Evolutionary conservation across 2,797 vertebrate genomes (phyloP), one percentile per base, ranked within the genome.

Genomic region (Cryptoprocta ferox): DNA sequence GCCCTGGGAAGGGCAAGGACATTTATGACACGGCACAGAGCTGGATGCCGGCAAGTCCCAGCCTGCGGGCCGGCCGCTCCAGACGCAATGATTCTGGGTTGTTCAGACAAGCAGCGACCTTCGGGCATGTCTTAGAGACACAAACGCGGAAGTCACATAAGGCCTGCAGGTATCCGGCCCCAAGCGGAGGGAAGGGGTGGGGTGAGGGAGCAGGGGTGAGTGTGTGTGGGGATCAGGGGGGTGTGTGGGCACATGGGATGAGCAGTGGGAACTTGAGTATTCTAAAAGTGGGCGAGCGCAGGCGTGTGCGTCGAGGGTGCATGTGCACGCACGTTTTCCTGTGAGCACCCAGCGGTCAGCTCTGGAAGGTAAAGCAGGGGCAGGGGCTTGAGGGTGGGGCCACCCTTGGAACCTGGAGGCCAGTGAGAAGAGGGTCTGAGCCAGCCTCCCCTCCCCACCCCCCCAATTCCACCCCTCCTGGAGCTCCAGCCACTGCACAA

Each of bases 321-420:
- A 24, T 24, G 8, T 9, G 56, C 21, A 21, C 8, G 19, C 56
- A 59, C 3, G 21, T 59, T 59, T 59, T 24, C 56, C 56, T 10
- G 16, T 42, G 71, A 63, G 45, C 35, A 5, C 0, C 0, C 3
- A 48, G 48, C 2, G 19, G 13, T 24, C 32, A 71, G n/a, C 26
- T 83, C 75, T 1, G 11, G 37, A 15, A 37, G 37, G 37, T 5
- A 66, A 70, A 53, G 61, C 3, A 1, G 24, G 32, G 1, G 61
- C 3, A 1, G 24, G 32, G 1, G 14, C 28, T 30, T 16, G 21
- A 59, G 16, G 26, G 28, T 11, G 15, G 19, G 56, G 3, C 11
- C 50, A 15, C 37, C 6, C 16, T 14, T 50, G 45, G 79, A 21
- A 50, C 11, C 50, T 11, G 0, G 0, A 45, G 16, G 66, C 48